Evolutionary conservation across 2,888 invertebrate species (phyloP), one percentile per base, ranked within the genome.

Genomic region (Sthenelais limicola): DNA sequence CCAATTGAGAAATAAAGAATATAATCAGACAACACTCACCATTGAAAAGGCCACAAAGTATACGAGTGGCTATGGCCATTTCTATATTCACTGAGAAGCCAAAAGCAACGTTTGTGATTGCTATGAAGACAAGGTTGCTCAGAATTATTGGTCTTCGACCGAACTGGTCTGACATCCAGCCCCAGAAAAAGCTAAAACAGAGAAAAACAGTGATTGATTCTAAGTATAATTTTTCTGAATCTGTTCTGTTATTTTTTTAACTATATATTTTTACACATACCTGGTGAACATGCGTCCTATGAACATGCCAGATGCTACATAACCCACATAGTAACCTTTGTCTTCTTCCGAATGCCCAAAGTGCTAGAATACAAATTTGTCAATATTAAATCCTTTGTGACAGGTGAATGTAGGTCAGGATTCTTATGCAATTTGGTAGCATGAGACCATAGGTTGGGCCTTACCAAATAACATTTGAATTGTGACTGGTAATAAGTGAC

Each of bases 161-260:
- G 32, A 78, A 78, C 54, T 74, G 77, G 76, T 85, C 85, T 24
- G 85, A 83, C 58, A 85, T 62, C 83, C 83, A 84, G 5, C 85
- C 85, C 85, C 85, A 85, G 76, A 85, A 84, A 72, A 82, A 83
- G 76, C 85, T 85, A 78, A n/a, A 66, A 35, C 49, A 30, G n/a
- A 26, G 28, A 30, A 52, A 56, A 28, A 33, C n/a, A n/a, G n/a
- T n/a, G n/a, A n/a, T n/a, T n/a, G n/a, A n/a, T n/a, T n/a, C n/a
- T 21, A 9, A 51, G 26, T 26, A 51, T 4, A 5, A 51, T 9
- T 4, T 21, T 21, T 24, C 26, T 21, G 26, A 51, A 12, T 43
- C 47, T 18, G 12, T 43, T 32, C 24, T 15, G 24, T 9, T 24
- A 67, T 47, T 18, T 68, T 5, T 24, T 7, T 15, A 7, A 26